Percentiles rank a stretch among this genome's conserved stretches.
phyloP scores from a whole-genome alignment of 2,888 invertebrate genomes.

The Eumerus sabulonum region DNA sequence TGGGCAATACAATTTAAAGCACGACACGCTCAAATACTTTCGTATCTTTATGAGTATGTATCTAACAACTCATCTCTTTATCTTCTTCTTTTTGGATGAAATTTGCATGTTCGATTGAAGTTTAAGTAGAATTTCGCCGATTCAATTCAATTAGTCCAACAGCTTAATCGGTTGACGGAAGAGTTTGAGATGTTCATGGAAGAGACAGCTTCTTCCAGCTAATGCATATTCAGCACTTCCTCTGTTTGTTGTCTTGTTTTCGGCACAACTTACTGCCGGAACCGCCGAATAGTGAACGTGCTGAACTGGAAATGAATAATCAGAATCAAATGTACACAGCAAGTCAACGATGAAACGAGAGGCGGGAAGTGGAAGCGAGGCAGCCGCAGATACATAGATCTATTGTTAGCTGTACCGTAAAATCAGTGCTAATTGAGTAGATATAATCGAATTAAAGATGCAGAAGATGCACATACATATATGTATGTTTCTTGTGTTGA shows the following conservation, averaged over 20 bases:
- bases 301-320: too few species aligned
- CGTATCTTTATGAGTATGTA: too few species aligned
- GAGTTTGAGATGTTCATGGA: not conserved
- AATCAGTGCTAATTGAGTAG: constrained; percentile 4
- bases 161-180: not conserved
- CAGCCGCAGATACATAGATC: too few species aligned
- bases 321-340: too few species aligned
- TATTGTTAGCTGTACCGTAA: not conserved
- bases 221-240: constrained; percentile 43
- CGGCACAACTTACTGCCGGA: too few species aligned
- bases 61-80: not conserved
- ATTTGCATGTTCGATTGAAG: constrained; percentile 1
- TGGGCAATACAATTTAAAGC: too few species aligned
- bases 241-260: constrained; percentile 5
- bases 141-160: not conserved
- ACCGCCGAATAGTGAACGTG: too few species aligned
- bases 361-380: too few species aligned
- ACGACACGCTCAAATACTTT: too few species aligned
- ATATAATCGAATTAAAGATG: constrained; percentile 2
- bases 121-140: too few species aligned
- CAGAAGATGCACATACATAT: not conserved
- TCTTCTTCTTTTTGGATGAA: constrained; percentile 16
- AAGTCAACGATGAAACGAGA: too few species aligned
- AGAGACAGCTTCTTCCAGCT: not conserved
- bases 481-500: too few species aligned